Base-by-base conservation (phyloP, 1,140 invertebrate genomes). In the Papilio xuthus region DNA sequence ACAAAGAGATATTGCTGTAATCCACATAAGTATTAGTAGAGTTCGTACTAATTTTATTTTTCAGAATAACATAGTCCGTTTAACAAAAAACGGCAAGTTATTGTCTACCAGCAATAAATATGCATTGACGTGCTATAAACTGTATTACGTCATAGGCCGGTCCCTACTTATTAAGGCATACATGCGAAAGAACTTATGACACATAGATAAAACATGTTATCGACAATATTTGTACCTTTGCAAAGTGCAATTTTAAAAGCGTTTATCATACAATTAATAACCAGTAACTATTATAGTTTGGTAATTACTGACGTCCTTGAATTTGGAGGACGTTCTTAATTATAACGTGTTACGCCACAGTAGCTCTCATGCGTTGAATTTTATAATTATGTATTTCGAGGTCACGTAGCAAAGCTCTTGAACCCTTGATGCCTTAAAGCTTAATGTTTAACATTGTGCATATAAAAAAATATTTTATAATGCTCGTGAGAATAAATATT, bases 121-220 rank as follows among this genome's bases (percentile, higher is more conserved):
- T 88, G 83, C 83, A 86, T 84, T 86, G 79, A 82, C 83, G 82
- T 84, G 85, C 88, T 85, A 88, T 85, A 88, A 83, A 82, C 78
- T 56, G 79, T 69, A 85, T 89, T 87, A 88, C 88, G 87, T 89
- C 88, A 89, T 88, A 67, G 67, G 75, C 77, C 70, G 78, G 78
- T 53, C 71, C 71, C 44, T 72, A 42, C 70, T 73, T 60, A 23
- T 73, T 73, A 26, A 73, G 71, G 71, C 44, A 44, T 2, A 41
- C 70, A 28, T 47, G 44, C 71, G 44, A 60, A 60, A 28, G 50
- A 26, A 60, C 56, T 26, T 53, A 20, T 53, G 50, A 53, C 50
- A 53, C 50, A 53, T 53, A 53, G 50, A 53, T 20, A 53, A 53
- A 53, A 53, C 50, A 20, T 20, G 18, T n/a, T 53, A 53, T 53